A percentile compares a stretch with the other conserved stretches of the same genome.
phyloP scores from a whole-genome alignment of 1,140 invertebrate genomes.

The Centruroides vittatus region DNA sequence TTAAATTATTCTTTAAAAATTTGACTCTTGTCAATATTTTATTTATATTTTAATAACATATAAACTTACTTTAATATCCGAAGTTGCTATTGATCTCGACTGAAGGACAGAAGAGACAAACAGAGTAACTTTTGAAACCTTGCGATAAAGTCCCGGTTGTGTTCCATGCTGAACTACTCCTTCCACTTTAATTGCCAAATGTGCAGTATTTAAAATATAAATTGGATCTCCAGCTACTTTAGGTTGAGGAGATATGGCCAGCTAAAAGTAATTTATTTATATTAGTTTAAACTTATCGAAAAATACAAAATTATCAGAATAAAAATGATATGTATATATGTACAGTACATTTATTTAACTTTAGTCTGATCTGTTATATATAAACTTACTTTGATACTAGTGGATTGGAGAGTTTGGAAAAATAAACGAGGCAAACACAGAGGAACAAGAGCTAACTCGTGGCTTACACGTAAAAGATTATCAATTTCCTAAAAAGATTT shows the following conservation, averaged over 20 bases:
- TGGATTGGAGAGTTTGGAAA: conserved; percentile 73
- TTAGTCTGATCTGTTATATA: not conserved
- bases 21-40: too few species aligned
- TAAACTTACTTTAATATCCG: conserved; percentile 28
- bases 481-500: conserved; percentile 46
- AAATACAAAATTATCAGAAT: too few species aligned
- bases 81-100: conserved; percentile 26
- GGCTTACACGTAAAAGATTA: conserved; percentile 47
- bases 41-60: not conserved
- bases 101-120: conserved; percentile 49
- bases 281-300: too few species aligned
- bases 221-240: conserved; percentile 57
- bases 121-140: conserved; percentile 43
- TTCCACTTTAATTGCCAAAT: conserved; percentile 70
- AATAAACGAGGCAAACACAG: conserved; percentile 67
- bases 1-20: too few species aligned
- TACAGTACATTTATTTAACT: not conserved
- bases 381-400: conserved; percentile 43
- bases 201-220: conserved; percentile 51
- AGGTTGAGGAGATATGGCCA: conserved; percentile 71
- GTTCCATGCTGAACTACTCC: conserved; percentile 58
- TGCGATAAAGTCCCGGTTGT: conserved; percentile 44
- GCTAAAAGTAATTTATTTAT: conserved; percentile 26
- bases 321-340: too few species aligned
- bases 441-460: conserved; percentile 46